phyloP scores from a whole-genome alignment of 1,140 invertebrate species.

The Apis florea region DNA sequence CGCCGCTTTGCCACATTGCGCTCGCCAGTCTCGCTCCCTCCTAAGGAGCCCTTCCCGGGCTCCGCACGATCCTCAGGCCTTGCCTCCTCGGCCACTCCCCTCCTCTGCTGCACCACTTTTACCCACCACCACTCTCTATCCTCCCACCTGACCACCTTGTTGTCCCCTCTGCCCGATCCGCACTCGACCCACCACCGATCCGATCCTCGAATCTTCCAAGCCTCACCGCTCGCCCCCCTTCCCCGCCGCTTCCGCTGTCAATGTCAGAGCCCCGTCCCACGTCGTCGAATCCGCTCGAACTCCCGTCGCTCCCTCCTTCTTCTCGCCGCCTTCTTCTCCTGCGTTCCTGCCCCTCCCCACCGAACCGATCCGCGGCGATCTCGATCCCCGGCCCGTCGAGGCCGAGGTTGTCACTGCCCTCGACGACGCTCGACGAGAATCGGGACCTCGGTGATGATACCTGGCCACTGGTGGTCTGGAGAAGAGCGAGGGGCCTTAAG shows the following conservation, averaged over 20 bases:
- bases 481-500: not conserved
- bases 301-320: no score
- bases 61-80: conserved; percentile 52
- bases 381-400: not conserved
- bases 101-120: conserved; percentile 27
- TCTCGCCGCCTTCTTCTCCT: no score
- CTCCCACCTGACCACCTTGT: conserved; percentile 11
- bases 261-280: not conserved
- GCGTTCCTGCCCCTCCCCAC: not conserved
- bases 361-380: not conserved
- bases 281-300: not conserved
- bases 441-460: no score
- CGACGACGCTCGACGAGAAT: not conserved
- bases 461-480: no score
- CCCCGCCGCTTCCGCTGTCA: not conserved
- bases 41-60: conserved; percentile 70
- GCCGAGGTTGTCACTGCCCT: not conserved
- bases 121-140: not conserved
- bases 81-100: conserved; percentile 33
- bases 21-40: conserved; percentile 76
- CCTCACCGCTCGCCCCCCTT: not conserved
- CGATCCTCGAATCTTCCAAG: not conserved
- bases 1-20: conserved; percentile 89
- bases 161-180: not conserved
- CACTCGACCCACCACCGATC: not conserved